Conservation (phyloP, 92 coral and sea anemone species). For the Siderastrea radians region DNA sequence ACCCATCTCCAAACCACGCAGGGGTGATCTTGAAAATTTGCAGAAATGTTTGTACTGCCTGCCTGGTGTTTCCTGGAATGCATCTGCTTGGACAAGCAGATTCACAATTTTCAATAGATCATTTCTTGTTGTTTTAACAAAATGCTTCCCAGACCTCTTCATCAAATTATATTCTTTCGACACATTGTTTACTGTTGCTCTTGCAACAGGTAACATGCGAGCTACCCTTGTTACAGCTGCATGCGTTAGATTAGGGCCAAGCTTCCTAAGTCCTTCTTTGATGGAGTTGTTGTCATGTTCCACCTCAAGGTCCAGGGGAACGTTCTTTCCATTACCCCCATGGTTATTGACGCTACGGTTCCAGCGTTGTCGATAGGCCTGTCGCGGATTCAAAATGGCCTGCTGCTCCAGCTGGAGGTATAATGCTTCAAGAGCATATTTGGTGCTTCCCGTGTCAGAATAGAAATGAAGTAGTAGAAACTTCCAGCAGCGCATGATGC, state of each 20-base stretch:
- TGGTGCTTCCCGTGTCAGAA: slow-evolving; percentile 21
- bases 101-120: slow-evolving; percentile 34
- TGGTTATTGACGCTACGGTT: slow-evolving; percentile 43
- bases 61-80: too few species aligned
- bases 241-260: neutral
- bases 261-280: too few species aligned
- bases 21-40: too few species aligned
- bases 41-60: too few species aligned
- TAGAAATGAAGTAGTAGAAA: slow-evolving; percentile 56
- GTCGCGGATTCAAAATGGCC: too few species aligned
- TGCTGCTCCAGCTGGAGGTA: too few species aligned
- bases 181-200: slow-evolving; percentile 21
- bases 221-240: slow-evolving; percentile 30
- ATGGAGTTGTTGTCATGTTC: too few species aligned
- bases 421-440: slow-evolving; percentile 55
- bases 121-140: slow-evolving; percentile 15
- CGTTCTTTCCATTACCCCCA: too few species aligned
- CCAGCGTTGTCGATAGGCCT: too few species aligned
- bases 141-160: too few species aligned
- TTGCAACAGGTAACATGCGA: slow-evolving; percentile 34
- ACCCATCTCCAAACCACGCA: too few species aligned
- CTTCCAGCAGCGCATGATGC: slow-evolving; percentile 54
- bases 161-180: slow-evolving; percentile 34
- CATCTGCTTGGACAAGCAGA: slow-evolving; percentile 29
- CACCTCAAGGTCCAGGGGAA: too few species aligned